These are phyloP conservation scores for Polydrusus tereticollis DNA, from an alignment of 2,888 invertebrate genomes.

Conservation along the genomic window DNA sequence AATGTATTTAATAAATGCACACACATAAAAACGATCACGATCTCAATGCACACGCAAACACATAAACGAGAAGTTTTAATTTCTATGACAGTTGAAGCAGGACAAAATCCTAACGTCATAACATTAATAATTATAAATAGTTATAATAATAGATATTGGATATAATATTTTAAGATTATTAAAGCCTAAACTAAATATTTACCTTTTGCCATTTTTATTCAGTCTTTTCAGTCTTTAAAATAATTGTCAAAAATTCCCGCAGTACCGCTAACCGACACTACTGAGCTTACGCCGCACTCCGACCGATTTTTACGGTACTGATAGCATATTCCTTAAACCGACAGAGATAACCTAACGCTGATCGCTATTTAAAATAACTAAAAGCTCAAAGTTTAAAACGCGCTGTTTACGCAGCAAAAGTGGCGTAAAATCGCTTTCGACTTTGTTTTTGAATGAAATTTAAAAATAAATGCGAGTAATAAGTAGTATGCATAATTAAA, in stretches of 20 bases:
- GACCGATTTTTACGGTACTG: conserved; percentile 13
- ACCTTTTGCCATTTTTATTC: conserved; percentile 7
- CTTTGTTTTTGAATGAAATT: conserved; percentile 17
- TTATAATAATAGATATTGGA: too few species aligned
- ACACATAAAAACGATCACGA: too few species aligned
- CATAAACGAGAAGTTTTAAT: too few species aligned
- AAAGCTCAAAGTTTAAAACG: conserved; percentile 29
- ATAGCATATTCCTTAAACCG: conserved; percentile 22
- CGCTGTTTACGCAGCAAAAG: conserved; percentile 13
- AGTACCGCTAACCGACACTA: neutral
- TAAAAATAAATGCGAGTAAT: conserved; percentile 16
- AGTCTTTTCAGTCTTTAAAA: neutral
- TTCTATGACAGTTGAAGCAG: too few species aligned
- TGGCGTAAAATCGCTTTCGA: neutral
- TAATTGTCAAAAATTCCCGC: neutral
- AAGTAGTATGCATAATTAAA: conserved; percentile 11
- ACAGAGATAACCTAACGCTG: conserved; percentile 9
- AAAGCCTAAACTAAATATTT: neutral
- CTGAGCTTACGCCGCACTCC: conserved; percentile 13
- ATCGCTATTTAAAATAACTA: conserved; percentile 28
- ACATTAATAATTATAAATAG: too few species aligned
- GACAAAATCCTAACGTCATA: too few species aligned
- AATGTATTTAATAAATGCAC: too few species aligned
- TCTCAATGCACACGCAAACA: too few species aligned
- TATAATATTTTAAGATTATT: too few species aligned